phyloP scores from a whole-genome alignment of 2,888 invertebrate genomes.

The Gari tellinella region DNA sequence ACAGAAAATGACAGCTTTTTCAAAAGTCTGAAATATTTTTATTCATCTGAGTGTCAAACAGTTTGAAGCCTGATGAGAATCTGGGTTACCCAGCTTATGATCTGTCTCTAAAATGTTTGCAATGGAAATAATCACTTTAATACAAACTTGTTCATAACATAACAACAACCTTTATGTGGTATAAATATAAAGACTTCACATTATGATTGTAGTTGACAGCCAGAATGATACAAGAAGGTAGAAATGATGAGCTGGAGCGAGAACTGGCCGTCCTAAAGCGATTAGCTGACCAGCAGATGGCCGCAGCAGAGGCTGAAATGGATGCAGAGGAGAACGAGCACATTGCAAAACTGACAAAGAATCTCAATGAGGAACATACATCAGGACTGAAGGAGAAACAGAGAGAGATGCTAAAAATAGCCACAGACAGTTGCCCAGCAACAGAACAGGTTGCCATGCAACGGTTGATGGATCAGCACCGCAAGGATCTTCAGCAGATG shows the following conservation, averaged over 20 bases:
- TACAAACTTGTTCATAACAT: not conserved
- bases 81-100: too few relatives aligned
- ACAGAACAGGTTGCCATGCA: constrained; percentile 73
- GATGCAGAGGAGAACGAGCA: constrained; percentile 79
- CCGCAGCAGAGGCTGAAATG: constrained; percentile 75
- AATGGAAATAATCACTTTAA: not conserved
- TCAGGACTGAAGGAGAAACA: constrained; percentile 52
- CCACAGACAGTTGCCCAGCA: constrained; percentile 65
- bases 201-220: constrained; percentile 71
- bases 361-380: constrained; percentile 76
- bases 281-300: constrained; percentile 74
- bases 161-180: not conserved
- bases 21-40: too few relatives aligned
- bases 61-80: too few relatives aligned
- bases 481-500: constrained; percentile 72
- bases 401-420: constrained; percentile 49
- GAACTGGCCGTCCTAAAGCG: constrained; percentile 70
- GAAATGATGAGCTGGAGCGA: constrained; percentile 76
- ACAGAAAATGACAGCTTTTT: too few relatives aligned
- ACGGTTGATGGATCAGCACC: constrained; percentile 77
- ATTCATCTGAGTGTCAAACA: too few relatives aligned
- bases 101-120: too few relatives aligned
- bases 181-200: not conserved
- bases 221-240: constrained; percentile 76
- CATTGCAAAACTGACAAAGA: constrained; percentile 66